These are phyloP conservation scores for Eumerus sabulonum DNA, from an alignment of 2,888 invertebrate species.

Conservation along the genomic window DNA sequence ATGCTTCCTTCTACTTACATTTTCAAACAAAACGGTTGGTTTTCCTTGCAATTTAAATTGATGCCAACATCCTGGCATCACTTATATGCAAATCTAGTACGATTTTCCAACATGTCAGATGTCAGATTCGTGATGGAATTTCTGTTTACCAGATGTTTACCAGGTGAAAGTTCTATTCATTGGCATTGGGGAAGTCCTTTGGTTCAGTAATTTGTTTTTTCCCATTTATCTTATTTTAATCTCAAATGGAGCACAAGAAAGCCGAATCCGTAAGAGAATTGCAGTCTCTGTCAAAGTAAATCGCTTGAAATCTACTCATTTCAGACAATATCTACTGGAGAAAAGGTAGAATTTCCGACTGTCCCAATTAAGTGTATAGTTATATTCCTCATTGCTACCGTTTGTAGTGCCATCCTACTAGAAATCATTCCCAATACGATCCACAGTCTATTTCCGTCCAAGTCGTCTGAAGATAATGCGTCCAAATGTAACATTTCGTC, in stretches of 20 bases:
- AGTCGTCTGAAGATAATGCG: constrained; percentile 16
- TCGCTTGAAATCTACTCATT: not conserved
- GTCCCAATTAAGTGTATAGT: constrained; percentile 51
- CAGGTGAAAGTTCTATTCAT: constrained; percentile 58
- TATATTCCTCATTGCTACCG: constrained; percentile 48
- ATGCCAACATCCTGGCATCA: too few relatives aligned
- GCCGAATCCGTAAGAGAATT: constrained; percentile 25
- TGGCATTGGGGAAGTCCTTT: too few relatives aligned
- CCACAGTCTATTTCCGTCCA: constrained; percentile 42
- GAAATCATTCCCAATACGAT: constrained; percentile 47
- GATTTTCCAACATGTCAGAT: too few relatives aligned
- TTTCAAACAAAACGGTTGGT: too few relatives aligned
- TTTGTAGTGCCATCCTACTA: constrained; percentile 42
- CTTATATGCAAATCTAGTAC: too few relatives aligned
- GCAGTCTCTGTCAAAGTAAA: not conserved
- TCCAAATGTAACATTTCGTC: constrained; percentile 15
- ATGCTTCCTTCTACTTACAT: too few relatives aligned
- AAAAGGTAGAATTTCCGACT: constrained; percentile 7
- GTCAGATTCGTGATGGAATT: too few relatives aligned
- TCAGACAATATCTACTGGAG: constrained; percentile 6
- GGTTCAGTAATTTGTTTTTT: constrained; percentile 35
- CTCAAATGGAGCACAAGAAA: constrained; percentile 22
- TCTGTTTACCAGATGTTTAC: too few relatives aligned
- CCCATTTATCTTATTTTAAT: not conserved
- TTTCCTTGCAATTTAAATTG: too few relatives aligned